Percentiles rank a stretch among this genome's conserved stretches.
Conservation (phyloP, 1,140 invertebrate species). For the Drosophila suzukii region DNA sequence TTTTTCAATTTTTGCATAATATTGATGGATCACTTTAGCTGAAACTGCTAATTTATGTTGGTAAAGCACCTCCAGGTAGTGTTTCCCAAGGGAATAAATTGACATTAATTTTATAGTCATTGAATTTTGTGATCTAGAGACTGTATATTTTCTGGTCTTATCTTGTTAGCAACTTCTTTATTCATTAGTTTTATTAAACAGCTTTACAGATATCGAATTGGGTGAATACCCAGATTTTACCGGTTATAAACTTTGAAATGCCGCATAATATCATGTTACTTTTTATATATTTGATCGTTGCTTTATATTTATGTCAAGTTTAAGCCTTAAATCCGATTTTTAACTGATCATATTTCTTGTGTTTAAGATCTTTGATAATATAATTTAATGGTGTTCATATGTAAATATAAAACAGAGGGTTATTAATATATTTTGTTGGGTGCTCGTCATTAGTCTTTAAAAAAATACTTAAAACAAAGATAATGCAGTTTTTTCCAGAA, state of each 20-base stretch:
- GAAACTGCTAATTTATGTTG: conserved; percentile 21
- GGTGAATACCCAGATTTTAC: not conserved
- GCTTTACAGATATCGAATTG: not conserved
- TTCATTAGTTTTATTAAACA: not conserved
- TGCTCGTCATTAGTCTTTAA: not conserved
- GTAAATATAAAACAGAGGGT: not conserved
- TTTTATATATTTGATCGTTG: not conserved
- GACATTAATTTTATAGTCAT: conserved; percentile 23
- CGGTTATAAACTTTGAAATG: not conserved
- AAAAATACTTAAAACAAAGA: not conserved
- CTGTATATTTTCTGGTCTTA: no score
- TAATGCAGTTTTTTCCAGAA: not conserved
- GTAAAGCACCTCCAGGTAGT: conserved; percentile 1
- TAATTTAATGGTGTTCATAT: not conserved
- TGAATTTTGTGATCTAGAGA: conserved; percentile 1
- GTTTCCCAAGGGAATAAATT: conserved; percentile 3
- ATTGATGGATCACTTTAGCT: conserved; percentile 53
- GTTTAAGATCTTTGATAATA: not conserved
- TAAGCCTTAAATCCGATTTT: not conserved
- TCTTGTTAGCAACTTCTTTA: conserved; percentile 8
- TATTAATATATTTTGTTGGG: not conserved
- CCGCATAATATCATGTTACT: not conserved
- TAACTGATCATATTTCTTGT: not conserved
- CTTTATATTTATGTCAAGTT: conserved; percentile 6
- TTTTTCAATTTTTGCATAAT: conserved; percentile 31